phyloP scores from a whole-genome alignment of 1,140 invertebrate species.

The Caerostris darwini region DNA sequence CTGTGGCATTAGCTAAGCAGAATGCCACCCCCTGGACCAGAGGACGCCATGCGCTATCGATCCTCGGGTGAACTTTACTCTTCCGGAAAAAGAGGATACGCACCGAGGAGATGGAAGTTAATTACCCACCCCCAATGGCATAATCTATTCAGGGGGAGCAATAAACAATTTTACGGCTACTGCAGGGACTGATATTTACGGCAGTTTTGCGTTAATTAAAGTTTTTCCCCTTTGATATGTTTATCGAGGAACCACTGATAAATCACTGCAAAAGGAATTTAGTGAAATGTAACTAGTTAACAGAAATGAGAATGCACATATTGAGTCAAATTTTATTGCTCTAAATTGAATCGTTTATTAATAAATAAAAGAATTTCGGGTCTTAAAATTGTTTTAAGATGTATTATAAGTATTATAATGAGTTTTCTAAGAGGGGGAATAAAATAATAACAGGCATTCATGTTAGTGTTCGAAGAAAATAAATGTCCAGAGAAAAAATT shows the following conservation, averaged over 20 bases:
- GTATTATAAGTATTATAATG: too few relatives aligned
- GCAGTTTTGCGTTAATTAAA: not conserved
- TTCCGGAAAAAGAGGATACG: not conserved
- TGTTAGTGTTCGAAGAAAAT: too few relatives aligned
- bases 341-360: too few relatives aligned
- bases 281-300: too few relatives aligned
- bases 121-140: conserved; percentile 21
- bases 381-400: too few relatives aligned
- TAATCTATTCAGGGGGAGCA: not conserved
- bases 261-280: not conserved
- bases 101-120: not conserved
- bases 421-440: too few relatives aligned
- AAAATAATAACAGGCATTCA: too few relatives aligned
- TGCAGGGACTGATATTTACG: not conserved
- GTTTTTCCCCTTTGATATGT: not conserved
- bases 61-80: not conserved
- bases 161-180: not conserved
- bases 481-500: too few relatives aligned
- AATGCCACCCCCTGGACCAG: not conserved
- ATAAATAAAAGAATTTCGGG: too few relatives aligned
- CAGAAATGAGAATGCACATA: too few relatives aligned
- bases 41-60: conserved; percentile 9
- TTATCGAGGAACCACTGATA: not conserved
- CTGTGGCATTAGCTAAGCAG: not conserved
- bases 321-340: too few relatives aligned